Base-by-base conservation (phyloP, 2,888 invertebrate species). In the Coelopa pilipes region DNA sequence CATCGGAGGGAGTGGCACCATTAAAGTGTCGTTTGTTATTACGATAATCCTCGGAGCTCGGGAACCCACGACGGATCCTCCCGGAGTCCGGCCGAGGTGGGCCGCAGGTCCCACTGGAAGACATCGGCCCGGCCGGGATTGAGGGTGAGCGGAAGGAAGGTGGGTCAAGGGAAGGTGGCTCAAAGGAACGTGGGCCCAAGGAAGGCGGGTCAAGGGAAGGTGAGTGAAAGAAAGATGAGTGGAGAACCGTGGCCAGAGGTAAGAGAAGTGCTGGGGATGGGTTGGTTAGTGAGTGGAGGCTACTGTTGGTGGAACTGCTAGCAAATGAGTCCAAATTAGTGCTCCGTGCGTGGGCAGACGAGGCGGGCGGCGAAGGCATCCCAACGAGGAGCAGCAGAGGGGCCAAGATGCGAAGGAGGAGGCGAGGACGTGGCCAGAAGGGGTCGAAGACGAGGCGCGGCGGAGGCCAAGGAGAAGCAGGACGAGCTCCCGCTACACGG, bases 21-120 rank as follows among this genome's bases (percentile, higher is more conserved):
- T 71, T 63, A 63, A 65, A 65, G 71, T 71, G 63, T 71, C 65
- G 71, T 65, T 71, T 53, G 45, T 71, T 71, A 71, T 71, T 71
- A 71, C 65, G 71, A 71, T 65, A 34, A 34, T 71, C 63, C 60
- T 70, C 53, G 17, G 57, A 15, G 11, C 47, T 49, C 4, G 53
- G n/a, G 10, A 21, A 60, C 24, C 21, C 15, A 17, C 15, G 13
- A 9, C 12, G 12, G 15, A 12, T 34, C 62, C 34, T 62, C 13
- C 12, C 46, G 17, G 63, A n/a, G 63, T 17, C 34, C 34, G 34
- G 4, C 34, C 34, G 34, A 34, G n/a, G n/a, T 50, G 13, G 12
- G 13, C 19, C 24, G 57, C 21, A 47, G 59, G 60, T 46, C 49
- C 47, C 49, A 19, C 60, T 47, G 49, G 49, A 69, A 46, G 19